phyloP scores from a whole-genome alignment of 1,140 invertebrate genomes.

The Pissodes strobi region DNA sequence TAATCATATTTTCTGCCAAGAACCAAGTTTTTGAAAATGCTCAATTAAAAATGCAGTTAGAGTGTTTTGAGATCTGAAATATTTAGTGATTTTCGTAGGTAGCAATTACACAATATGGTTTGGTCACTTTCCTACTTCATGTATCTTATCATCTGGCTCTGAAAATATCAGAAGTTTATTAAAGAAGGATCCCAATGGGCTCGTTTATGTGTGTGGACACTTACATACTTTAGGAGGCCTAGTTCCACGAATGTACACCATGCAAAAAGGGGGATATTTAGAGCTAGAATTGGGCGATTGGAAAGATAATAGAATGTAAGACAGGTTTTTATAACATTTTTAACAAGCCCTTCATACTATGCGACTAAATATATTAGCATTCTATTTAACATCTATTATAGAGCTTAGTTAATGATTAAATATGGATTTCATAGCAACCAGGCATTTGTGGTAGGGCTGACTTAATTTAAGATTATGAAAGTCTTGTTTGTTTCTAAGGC shows the following conservation, averaged over 20 bases:
- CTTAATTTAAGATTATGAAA: no score
- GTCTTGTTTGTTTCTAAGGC: no score
- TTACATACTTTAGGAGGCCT: slow-evolving; percentile 81
- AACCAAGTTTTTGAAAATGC: no score
- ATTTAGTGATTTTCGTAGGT: background rate
- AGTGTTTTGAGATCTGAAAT: no score
- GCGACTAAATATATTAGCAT: no score
- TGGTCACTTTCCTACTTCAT: slow-evolving; percentile 92
- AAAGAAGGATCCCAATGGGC: slow-evolving; percentile 57
- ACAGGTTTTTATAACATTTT: slow-evolving; percentile 21
- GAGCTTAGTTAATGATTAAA: no score
- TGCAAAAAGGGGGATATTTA: slow-evolving; percentile 80
- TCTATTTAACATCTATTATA: no score
- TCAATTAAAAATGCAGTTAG: no score
- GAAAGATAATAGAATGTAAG: slow-evolving; percentile 88
- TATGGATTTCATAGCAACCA: no score
- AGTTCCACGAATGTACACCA: slow-evolving; percentile 84
- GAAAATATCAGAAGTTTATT: slow-evolving; percentile 64
- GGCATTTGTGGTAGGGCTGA: no score
- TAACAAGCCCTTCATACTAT: background rate
- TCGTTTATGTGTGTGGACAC: slow-evolving; percentile 91
- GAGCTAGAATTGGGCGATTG: slow-evolving; percentile 93
- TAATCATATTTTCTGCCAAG: no score
- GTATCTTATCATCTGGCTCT: slow-evolving; percentile 69
- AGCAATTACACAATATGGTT: slow-evolving; percentile 77